phyloP scores from a whole-genome alignment of 1,140 invertebrate genomes.

The Macrotrachela quadricornifera region DNA sequence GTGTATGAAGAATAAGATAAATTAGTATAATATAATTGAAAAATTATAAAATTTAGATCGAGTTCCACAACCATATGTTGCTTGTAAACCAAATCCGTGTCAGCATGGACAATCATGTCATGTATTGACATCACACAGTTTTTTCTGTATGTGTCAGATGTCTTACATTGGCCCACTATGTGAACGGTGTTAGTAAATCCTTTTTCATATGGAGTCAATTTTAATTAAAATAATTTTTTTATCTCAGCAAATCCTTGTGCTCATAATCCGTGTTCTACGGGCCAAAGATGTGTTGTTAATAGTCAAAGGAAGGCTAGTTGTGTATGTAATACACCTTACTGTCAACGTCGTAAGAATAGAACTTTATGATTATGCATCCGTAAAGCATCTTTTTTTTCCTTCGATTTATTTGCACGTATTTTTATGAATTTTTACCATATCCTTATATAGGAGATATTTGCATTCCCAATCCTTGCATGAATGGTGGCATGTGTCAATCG shows the following conservation, averaged over 20 bases:
- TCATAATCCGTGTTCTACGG: background rate
- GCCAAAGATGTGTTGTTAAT: background rate
- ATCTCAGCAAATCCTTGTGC: background rate
- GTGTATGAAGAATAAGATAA: no score
- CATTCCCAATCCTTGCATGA: slow-evolving; percentile 11
- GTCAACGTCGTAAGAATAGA: no score
- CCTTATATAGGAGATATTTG: slow-evolving; percentile 7
- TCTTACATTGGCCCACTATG: background rate
- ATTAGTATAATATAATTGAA: no score
- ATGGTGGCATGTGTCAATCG: slow-evolving; percentile 13
- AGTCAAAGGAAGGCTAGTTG: no score
- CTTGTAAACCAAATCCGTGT: no score
- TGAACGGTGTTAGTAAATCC: background rate
- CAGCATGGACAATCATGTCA: background rate
- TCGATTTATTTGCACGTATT: no score
- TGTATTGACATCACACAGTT: no score
- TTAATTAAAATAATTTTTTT: background rate
- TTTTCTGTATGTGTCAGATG: background rate
- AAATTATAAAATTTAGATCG: no score
- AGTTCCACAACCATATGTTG: no score
- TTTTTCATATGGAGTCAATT: slow-evolving; percentile 1
- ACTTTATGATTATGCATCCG: no score
- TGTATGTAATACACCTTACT: no score
- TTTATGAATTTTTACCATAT: background rate
- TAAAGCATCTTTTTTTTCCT: no score